Percentiles rank a stretch among this genome's conserved stretches.
phyloP scores from a whole-genome alignment of 1,140 invertebrate genomes.

The Melipona quadrifasciata region DNA sequence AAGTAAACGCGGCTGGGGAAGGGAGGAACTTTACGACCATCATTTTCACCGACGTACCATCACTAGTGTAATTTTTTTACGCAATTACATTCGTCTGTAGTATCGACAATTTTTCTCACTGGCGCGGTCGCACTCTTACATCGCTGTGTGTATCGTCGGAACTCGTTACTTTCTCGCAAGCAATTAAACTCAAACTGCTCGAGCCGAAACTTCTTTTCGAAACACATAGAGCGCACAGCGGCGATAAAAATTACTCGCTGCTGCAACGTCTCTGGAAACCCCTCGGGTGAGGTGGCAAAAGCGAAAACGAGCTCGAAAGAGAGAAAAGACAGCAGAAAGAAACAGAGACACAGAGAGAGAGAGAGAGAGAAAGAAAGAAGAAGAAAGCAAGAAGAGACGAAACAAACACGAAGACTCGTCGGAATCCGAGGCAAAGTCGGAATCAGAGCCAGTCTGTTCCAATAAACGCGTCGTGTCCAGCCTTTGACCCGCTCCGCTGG shows the following conservation, averaged over 20 bases:
- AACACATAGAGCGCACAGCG: neutral
- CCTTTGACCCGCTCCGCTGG: slow-evolving; percentile 3
- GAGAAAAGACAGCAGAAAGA: neutral
- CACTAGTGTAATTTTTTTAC: no score
- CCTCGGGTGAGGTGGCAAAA: neutral
- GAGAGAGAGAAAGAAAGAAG: neutral
- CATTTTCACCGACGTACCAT: no score
- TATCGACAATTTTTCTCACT: no score
- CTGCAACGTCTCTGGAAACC: neutral
- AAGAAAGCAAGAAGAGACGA: neutral
- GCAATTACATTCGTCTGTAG: no score
- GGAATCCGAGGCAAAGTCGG: neutral
- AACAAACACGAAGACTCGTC: neutral
- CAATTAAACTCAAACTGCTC: no score
- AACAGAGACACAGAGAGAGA: neutral
- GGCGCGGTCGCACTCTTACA: no score
- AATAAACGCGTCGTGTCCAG: neutral
- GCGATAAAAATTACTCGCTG: neutral
- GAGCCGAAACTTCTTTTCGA: no score
- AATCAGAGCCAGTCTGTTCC: neutral
- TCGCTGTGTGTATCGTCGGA: no score
- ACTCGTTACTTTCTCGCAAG: no score
- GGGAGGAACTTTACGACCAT: no score
- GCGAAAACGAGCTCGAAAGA: neutral
- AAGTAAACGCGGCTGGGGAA: no score